Conservation (phyloP, 2,113 vertebrate species). For the Cricetomys ansorgei region DNA sequence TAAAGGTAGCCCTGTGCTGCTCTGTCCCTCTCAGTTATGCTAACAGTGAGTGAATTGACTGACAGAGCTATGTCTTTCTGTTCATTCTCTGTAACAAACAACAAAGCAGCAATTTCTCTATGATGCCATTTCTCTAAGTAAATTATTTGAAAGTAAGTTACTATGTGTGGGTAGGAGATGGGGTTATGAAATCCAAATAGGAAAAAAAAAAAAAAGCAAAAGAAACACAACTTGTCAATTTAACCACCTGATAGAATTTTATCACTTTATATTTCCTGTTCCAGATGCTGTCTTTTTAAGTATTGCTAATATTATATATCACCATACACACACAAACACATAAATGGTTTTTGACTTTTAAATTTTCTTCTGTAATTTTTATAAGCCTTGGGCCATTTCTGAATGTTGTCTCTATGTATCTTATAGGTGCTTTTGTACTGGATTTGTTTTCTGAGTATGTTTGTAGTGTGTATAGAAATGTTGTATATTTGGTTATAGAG, state of each 20-base stretch:
- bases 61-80: background rate
- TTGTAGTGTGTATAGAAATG: background rate
- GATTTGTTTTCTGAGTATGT: background rate
- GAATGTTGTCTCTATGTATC: background rate
- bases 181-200: background rate
- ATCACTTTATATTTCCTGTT: background rate
- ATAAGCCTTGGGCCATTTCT: background rate
- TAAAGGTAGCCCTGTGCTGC: background rate
- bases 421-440: background rate
- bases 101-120: background rate
- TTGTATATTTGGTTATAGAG: background rate
- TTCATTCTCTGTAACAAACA: background rate
- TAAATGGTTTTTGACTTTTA: background rate
- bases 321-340: background rate
- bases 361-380: background rate
- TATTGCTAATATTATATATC: background rate
- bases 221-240: background rate
- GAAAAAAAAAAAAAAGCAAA: background rate
- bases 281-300: background rate
- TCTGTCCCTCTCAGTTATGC: background rate
- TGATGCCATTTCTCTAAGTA: background rate
- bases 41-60: background rate
- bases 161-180: no score
- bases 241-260: background rate
- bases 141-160: background rate